These are phyloP conservation scores for Yasuhikotakia modesta DNA, from an alignment of 2,797 vertebrate genomes.

Conservation along the genomic window DNA sequence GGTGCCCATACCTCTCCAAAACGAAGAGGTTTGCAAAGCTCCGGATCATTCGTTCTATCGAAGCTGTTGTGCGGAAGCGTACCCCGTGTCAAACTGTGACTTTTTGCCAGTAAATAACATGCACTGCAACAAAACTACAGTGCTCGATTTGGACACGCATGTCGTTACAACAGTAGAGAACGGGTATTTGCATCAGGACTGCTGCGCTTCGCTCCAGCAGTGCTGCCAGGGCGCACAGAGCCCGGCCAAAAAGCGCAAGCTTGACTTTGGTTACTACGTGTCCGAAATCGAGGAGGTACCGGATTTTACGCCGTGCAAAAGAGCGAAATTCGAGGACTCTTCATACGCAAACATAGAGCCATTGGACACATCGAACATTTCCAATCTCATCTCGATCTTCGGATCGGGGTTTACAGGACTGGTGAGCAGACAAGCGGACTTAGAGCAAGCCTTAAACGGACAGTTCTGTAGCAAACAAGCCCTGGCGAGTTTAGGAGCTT, in stretches of 20 bases:
- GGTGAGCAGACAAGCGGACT: slow-evolving; percentile 89
- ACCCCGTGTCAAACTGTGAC: slow-evolving; percentile 71
- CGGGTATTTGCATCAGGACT: slow-evolving; percentile 93
- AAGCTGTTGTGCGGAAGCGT: slow-evolving; percentile 80
- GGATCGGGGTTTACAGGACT: slow-evolving; percentile 92
- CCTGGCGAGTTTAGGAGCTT: slow-evolving; percentile 91
- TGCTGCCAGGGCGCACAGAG: slow-evolving; percentile 76
- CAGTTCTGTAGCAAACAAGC: slow-evolving; percentile 94
- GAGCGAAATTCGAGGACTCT: slow-evolving; percentile 88
- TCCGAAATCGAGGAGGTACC: slow-evolving; percentile 77
- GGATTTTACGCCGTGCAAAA: slow-evolving; percentile 85
- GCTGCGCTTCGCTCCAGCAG: slow-evolving; percentile 82
- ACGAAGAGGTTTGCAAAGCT: slow-evolving; percentile 73
- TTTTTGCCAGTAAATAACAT: slow-evolving; percentile 69
- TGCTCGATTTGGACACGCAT: slow-evolving; percentile 97
- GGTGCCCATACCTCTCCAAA: slow-evolving; percentile 61
- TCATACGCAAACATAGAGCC: slow-evolving; percentile 71
- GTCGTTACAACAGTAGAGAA: slow-evolving; percentile 97
- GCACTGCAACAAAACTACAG: slow-evolving; percentile 92
- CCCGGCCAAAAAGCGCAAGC: slow-evolving; percentile 79
- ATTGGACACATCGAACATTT: slow-evolving; percentile 92
- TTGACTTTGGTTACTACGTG: slow-evolving; percentile 75
- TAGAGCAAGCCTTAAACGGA: slow-evolving; percentile 85
- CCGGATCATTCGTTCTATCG: slow-evolving; percentile 79
- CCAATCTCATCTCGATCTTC: slow-evolving; percentile 97